Evolutionary conservation across 2,113 vertebrate genomes (phyloP), one percentile per base, ranked within the genome.

Genomic region (Dipodomys merriami): DNA sequence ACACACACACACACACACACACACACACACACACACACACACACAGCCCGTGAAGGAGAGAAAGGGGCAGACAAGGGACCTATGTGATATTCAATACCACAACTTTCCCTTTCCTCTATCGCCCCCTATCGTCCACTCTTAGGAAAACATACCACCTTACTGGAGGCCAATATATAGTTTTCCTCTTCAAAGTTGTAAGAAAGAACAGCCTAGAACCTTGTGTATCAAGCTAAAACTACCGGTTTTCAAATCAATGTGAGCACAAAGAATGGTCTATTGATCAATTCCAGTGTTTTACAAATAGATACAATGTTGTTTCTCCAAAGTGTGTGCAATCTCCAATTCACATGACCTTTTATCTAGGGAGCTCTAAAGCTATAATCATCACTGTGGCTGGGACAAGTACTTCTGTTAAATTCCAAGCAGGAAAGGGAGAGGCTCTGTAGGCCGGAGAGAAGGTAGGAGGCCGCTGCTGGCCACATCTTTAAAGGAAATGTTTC

Each of bases 401-500:
- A 39, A 13, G 57, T 15, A 27, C 29, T 33, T 67, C 39, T 39
- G 23, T 25, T 77, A 83, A 92, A 20, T 6, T 60, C 30, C 23
- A 30, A 80, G 83, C 83, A 62, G 27, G 60, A 23, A 71, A 23
- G 27, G 27, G 46, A 88, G 57, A 60, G 20, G 3, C 25, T 74
- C 39, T 89, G 49, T 2, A 78, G 78, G 73, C 60, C 57, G 15
- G 44, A 72, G 68, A 73, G 89, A 46, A 83, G 49, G 57, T 1
- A 65, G 81, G 53, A 53, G 27, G 74, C 20, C 57, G 64, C 71
- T 25, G 67, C n/a, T 19, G 22, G 29, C 60, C 46, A 44, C 69
- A 60, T 33, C 60, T 88, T 93, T 53, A 87, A 69, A 30, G 86
- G 79, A 73, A 49, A 57, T 57, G 53, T 91, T 92, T 91, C 62